phyloP scores from a whole-genome alignment of 2,797 vertebrate genomes.

The Rhodeus uyekii region DNA sequence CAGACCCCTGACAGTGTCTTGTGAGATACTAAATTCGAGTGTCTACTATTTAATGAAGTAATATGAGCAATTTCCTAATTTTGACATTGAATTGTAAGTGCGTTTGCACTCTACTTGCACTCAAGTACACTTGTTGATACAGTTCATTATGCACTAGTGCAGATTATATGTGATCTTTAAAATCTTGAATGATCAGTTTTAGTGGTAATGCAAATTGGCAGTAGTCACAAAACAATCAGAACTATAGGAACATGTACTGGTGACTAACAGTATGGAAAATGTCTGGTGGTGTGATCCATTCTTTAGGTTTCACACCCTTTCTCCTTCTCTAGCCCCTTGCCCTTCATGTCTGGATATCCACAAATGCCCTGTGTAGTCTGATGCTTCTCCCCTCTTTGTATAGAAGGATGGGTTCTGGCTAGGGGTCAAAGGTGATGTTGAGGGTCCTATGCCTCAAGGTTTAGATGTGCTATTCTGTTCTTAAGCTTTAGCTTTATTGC shows the following conservation, averaged over 20 bases:
- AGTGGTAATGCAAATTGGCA: background rate
- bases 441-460: constrained; percentile 36
- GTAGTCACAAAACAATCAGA: background rate
- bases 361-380: constrained; percentile 41
- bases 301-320: background rate
- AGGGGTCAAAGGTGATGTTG: constrained; percentile 48
- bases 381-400: constrained; percentile 13
- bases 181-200: constrained; percentile 6
- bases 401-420: constrained; percentile 4
- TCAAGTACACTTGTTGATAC: too few species aligned
- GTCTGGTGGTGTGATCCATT: background rate
- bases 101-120: background rate
- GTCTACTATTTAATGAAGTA: too few species aligned
- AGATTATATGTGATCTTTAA: background rate
- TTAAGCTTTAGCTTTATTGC: constrained; percentile 36
- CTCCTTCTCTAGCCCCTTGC: constrained; percentile 1
- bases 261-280: background rate
- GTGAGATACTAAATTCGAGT: background rate
- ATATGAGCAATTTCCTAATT: background rate
- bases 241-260: background rate
- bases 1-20: too few species aligned
- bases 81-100: background rate
- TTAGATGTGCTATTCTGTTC: constrained; percentile 4
- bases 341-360: constrained; percentile 21
- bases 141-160: background rate